Base-by-base conservation (phyloP, 2,797 vertebrate genomes). In the Characodon lateralis region DNA sequence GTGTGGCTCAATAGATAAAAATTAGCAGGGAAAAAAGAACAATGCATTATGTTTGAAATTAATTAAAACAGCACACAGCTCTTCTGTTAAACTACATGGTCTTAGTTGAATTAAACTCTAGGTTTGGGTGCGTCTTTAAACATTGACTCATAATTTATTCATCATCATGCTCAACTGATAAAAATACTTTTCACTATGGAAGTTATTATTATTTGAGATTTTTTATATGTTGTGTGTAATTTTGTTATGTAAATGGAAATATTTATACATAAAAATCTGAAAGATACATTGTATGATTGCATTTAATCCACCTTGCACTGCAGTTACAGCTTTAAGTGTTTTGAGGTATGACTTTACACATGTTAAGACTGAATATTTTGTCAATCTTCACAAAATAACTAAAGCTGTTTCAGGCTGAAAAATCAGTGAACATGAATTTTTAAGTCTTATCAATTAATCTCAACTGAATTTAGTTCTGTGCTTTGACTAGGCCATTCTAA, bases 81-180 rank as follows among this genome's bases (percentile, higher is more conserved):
- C 77, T 58, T 41, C 69, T 77, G 69, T 70, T 81, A n/a, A 79
- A 83, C 83, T 73, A 79, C 61, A 69, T 35, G 39, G 72, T 69
- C 65, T 72, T 73, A 78, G 73, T 69, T 85, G 82, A 88, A 72
- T 86, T 82, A 83, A 89, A 50, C 73, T 88, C 68, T 72, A 73
- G 61, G 68, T 58, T 31, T 77, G 65, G 16, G 10, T 35, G 14
- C 84, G 63, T 75, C 41, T 73, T 75, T 87, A 71, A 83, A 72
- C 55, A 50, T 71, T n/a, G 35, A 24, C 39, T 51, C 48, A 31
- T 63, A 77, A 73, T 80, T 80, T 51, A 87, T 91, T n/a, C n/a
- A n/a, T 87, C 88, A 84, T 88, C 82, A 88, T 78, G 83, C 85
- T 89, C 80, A 69, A 69, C 66, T 87, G 13, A 59, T 28, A 14